Base-by-base conservation (phyloP, 2,797 vertebrate genomes). In the Furcifer pardalis region DNA sequence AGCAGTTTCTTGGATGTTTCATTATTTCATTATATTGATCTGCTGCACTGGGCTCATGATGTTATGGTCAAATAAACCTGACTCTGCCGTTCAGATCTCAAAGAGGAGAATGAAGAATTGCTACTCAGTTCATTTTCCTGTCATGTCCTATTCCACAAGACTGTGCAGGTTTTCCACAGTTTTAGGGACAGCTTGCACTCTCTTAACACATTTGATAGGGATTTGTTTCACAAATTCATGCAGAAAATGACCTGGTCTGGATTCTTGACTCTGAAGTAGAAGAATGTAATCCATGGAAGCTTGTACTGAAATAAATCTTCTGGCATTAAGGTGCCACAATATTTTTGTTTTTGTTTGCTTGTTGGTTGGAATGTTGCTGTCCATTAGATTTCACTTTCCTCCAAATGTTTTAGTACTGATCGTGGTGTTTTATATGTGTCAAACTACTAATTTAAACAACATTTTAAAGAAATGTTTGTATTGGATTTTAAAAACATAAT, bases 1-100 rank as follows among this genome's bases (percentile, higher is more conserved):
- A 91, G 84, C 87, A 60, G 66, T 82, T 87, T 92, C 89, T 90
- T 0, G 0, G 78, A 89, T 89, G 81, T 80, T 92, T 23, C 84
- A 83, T 88, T 91, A 49, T 79, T 87, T 19, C 30, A 66, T 76
- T 85, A 79, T 82, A 88, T 93, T 3, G 84, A 92, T 78, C 0
- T 3, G 63, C 85, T 75, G 56, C 0, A 1, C 10, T n/a, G 86
- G 32, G n/a, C 83, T 86, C 0, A 0, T 77, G 83, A 79, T 40
- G 77, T 79, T 71, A 68, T 40, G 81, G 27, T 49, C 40, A 85
- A 84, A 75, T 1, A 1, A 66, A n/a, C 1, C 83, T 3, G 0
- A 56, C 35, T 3, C 76, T 80, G 49, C 0, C 0, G 2, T 3
- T 90, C 85, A 89, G 84, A 81, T 84, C 75, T 30, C 56, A 69